A percentile compares a stretch with the other conserved stretches of the same genome.
Evolutionary conservation across 2,113 vertebrate species (phyloP).

Genomic region (Romanogobio albipinnatus): DNA sequence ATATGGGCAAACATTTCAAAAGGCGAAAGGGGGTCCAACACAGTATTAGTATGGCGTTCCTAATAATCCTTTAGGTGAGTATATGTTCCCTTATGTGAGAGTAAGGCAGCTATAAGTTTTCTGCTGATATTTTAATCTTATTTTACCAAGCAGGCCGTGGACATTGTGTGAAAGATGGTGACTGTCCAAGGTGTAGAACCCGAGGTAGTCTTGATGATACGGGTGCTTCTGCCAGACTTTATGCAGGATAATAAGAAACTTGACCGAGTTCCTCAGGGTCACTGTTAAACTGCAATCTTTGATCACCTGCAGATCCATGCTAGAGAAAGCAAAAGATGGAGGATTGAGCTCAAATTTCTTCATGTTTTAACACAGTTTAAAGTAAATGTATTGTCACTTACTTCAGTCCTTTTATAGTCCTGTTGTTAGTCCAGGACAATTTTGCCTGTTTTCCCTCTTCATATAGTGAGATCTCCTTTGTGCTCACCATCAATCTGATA

Average conservation of each 20-base stretch:
- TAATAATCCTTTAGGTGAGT: no score
- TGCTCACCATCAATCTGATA: slow-evolving; percentile 82
- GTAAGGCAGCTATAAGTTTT: not conserved
- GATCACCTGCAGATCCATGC: slow-evolving; percentile 81
- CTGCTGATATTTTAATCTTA: not conserved
- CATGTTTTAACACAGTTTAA: not conserved
- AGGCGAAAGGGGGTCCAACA: no score
- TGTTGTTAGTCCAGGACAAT: slow-evolving; percentile 83
- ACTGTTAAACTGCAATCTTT: slow-evolving; percentile 81
- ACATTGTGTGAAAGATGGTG: slow-evolving; percentile 82
- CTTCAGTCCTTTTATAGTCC: slow-evolving; percentile 75
- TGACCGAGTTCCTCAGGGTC: slow-evolving; percentile 80
- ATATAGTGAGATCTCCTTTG: slow-evolving; percentile 78
- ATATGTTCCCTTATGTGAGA: no score
- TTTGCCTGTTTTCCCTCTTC: slow-evolving; percentile 67
- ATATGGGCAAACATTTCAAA: no score
- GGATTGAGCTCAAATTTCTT: slow-evolving; percentile 7
- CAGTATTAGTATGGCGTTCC: no score
- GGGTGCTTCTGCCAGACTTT: slow-evolving; percentile 88
- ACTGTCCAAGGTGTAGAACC: slow-evolving; percentile 88
- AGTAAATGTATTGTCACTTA: slow-evolving; percentile 63
- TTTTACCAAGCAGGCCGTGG: slow-evolving; percentile 90
- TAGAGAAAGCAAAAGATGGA: slow-evolving; percentile 59
- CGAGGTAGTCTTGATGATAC: slow-evolving; percentile 85
- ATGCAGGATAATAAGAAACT: slow-evolving; percentile 90